phyloP scores from a whole-genome alignment of 2,797 vertebrate species.

The Urophycis tenuis region DNA sequence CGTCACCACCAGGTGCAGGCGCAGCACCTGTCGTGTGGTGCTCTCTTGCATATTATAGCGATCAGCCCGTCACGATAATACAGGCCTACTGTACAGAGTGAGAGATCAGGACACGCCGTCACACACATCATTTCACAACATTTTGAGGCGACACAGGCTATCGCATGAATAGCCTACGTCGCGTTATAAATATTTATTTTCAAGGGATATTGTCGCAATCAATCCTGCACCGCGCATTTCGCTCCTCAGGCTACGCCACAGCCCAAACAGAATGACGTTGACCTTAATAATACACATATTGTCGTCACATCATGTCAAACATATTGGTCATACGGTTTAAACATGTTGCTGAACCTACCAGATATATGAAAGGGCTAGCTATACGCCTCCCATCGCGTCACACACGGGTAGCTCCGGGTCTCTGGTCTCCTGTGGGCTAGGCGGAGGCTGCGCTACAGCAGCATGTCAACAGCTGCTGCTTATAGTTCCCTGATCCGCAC shows the following conservation, averaged over 20 bases:
- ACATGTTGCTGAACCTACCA: background rate
- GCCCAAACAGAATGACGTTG: background rate
- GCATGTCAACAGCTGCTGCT: background rate
- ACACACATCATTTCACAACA: background rate
- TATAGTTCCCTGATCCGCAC: no score
- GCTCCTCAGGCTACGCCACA: background rate
- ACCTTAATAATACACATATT: background rate
- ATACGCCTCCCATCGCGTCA: background rate
- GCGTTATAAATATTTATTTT: background rate
- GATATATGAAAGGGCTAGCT: background rate
- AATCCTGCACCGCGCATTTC: background rate
- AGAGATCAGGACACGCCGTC: background rate
- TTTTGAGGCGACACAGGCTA: background rate
- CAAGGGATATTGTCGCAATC: background rate
- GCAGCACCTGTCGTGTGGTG: constrained; percentile 17
- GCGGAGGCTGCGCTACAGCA: no score
- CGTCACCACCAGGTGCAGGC: background rate
- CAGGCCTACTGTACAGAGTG: background rate
- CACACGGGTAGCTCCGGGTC: background rate
- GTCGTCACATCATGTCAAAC: no score
- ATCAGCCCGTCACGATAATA: constrained; percentile 36
- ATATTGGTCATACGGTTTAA: background rate
- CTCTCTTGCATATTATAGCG: constrained; percentile 7
- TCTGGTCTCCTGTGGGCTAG: background rate
- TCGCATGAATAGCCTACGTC: background rate